A percentile compares a stretch with the other conserved stretches of the same genome.
Conservation (phyloP, 2,888 invertebrate species). For the Vanessa cardui region DNA sequence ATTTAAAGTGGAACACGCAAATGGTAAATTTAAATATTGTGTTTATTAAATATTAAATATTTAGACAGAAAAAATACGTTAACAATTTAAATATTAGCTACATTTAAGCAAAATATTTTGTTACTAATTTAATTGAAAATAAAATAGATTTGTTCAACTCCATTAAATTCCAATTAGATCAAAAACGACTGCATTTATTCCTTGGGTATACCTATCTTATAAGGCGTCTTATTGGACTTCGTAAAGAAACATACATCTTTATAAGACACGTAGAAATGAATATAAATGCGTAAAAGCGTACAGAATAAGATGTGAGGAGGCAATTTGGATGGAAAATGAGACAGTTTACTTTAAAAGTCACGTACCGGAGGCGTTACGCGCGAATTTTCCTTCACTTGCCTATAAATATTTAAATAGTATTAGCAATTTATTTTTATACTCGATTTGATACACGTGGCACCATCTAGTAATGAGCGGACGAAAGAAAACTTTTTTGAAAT, state of each 20-base stretch:
- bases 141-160: constrained; percentile 10
- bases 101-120: background rate
- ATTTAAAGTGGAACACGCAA: constrained; percentile 1
- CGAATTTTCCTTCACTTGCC: constrained; percentile 40
- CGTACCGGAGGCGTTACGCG: constrained; percentile 57
- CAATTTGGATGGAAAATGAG: constrained; percentile 76
- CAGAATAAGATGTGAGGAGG: constrained; percentile 73
- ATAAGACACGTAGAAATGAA: constrained; percentile 69
- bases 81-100: background rate
- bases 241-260: constrained; percentile 65
- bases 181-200: constrained; percentile 37
- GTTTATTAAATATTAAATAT: background rate
- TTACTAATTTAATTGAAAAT: constrained; percentile 1
- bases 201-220: background rate
- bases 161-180: constrained; percentile 48
- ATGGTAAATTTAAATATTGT: no score
- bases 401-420: constrained; percentile 32
- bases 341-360: constrained; percentile 73
- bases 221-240: constrained; percentile 59
- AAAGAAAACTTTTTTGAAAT: background rate
- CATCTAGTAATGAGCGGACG: constrained; percentile 62
- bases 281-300: constrained; percentile 68
- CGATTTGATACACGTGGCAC: constrained; percentile 50
- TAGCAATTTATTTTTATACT: background rate
- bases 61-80: background rate